Evolutionary conservation across 2,888 invertebrate species (phyloP), one percentile per base, ranked within the genome.

Genomic region (Scaptomyza polygonia): DNA sequence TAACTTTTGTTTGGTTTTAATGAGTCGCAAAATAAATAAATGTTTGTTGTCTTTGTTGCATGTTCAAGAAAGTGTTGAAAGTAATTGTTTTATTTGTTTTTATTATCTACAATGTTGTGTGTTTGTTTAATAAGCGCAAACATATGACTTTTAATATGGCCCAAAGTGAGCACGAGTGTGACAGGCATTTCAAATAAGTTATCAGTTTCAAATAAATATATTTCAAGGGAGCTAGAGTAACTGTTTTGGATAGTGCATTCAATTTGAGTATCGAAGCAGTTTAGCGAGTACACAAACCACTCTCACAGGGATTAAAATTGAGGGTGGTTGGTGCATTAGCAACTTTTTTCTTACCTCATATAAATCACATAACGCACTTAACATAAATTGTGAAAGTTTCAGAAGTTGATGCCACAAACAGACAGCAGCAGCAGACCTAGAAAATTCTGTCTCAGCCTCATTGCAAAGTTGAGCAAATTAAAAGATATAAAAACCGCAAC

Each of bases 351-450:
- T n/a, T n/a, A n/a, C n/a, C n/a, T n/a, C 65, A 67, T 47, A 68
- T 72, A 76, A 82, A 81, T 81, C 86, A 82, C 53, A 79, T 62
- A 82, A 82, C 82, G 72, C 83, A 85, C 81, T 81, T 85, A 82
- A 68, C 65, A 66, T 65, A 79, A 69, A 77, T 79, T 82, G 86
- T 77, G 79, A 85, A 81, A 81, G 81, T 85, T 85, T 65, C 45
- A 73, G 78, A 85, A 81, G 86, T 82, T 63, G 65, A 44, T 70
- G 70, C 70, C 66, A 53, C 68, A 68, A 64, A 39, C 39, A 36
- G 53, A 53, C 44, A 47, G 25, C 42, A 5, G 27, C 27, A 43
- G 30, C 62, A 67, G 58, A 67, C 71, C 67, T 74, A 75, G 71
- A 67, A 70, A 56, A 71, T 71, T 70, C 44, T 21, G 44, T 14